phyloP scores from a whole-genome alignment of 2,888 invertebrate genomes.

The Chloromyia formosa region DNA sequence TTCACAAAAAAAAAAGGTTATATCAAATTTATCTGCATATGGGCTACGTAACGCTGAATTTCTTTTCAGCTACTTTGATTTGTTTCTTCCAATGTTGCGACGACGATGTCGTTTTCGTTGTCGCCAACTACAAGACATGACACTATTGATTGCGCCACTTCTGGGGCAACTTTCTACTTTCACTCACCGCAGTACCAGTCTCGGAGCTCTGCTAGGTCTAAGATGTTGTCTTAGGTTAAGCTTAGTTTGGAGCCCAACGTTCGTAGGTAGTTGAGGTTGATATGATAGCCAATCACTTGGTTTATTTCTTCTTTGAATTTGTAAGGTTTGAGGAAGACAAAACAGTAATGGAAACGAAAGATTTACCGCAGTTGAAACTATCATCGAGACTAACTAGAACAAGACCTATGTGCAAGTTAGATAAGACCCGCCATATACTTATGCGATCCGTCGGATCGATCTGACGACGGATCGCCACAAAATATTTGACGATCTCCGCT shows the following conservation, averaged over 20 bases:
- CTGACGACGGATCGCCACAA: no score
- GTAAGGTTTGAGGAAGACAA: no score
- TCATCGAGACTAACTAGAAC: no score
- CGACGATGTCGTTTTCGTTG: neutral
- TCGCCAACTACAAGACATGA: conserved; percentile 14
- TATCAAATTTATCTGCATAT: conserved; percentile 14
- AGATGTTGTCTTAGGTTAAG: conserved; percentile 37
- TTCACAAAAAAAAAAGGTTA: conserved; percentile 16
- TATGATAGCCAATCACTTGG: conserved; percentile 14
- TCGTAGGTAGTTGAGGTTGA: neutral
- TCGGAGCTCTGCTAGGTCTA: neutral
- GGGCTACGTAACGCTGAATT: neutral
- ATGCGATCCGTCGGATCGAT: no score
- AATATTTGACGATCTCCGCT: no score
- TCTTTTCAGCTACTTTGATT: conserved; percentile 10
- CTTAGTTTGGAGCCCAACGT: conserved; percentile 9
- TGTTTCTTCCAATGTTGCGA: conserved; percentile 10
- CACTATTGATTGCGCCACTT: conserved; percentile 31
- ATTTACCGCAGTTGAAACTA: no score
- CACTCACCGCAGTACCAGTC: conserved; percentile 25
- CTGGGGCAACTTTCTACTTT: conserved; percentile 26
- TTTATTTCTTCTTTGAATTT: neutral
- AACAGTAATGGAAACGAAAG: no score
- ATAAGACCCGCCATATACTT: no score
- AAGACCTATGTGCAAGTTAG: no score